These are phyloP conservation scores for Theretra japonica DNA, from an alignment of 2,888 invertebrate species.

Conservation along the genomic window DNA sequence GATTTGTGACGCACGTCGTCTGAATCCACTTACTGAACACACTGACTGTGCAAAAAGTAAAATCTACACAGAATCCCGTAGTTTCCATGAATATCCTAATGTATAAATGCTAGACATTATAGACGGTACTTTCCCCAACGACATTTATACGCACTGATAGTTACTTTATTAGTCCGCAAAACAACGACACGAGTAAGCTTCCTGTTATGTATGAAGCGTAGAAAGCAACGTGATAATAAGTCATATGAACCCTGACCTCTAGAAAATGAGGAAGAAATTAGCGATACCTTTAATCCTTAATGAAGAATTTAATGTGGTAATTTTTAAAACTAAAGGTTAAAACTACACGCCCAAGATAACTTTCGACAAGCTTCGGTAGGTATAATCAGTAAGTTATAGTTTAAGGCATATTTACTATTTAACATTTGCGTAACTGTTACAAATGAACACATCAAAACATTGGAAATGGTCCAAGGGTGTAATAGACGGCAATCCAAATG, in stretches of 20 bases:
- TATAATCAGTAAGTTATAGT: neutral
- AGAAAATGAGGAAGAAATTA: constrained; percentile 24
- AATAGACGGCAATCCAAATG: constrained; percentile 37
- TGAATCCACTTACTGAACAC: neutral
- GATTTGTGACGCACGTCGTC: neutral
- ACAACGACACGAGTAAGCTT: constrained; percentile 4
- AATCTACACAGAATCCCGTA: neutral
- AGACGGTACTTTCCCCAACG: neutral
- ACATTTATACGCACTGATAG: neutral
- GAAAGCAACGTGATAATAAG: constrained; percentile 17
- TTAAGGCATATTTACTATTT: neutral
- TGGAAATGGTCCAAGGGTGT: constrained; percentile 29
- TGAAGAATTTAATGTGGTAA: constrained; percentile 11
- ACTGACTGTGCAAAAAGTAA: neutral
- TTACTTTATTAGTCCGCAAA: neutral
- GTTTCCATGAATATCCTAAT: neutral
- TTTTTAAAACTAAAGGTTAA: neutral
- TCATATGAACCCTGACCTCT: constrained; percentile 20
- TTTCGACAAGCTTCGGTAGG: neutral
- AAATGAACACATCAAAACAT: constrained; percentile 19
- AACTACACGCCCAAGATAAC: neutral
- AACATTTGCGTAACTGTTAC: constrained; percentile 7
- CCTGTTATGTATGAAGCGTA: constrained; percentile 8
- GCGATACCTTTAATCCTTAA: constrained; percentile 5
- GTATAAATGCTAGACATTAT: neutral